Evolutionary conservation across 2,113 vertebrate genomes (phyloP).

Genomic region (Oryzias curvinotus): DNA sequence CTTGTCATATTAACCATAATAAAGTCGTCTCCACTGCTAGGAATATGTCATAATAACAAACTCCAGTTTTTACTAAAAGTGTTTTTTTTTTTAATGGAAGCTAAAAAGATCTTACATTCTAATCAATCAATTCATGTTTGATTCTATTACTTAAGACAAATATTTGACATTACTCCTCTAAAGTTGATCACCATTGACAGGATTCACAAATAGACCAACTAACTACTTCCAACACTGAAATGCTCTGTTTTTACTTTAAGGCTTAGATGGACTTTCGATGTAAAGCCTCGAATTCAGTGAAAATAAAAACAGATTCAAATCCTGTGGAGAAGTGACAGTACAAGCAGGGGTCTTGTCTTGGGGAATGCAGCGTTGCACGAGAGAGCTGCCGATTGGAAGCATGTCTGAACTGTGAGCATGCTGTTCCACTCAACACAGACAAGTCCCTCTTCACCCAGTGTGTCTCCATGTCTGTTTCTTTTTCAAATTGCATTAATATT

Average conservation of each 20-base stretch:
- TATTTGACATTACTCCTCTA: not conserved
- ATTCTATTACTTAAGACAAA: not conserved
- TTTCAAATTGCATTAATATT: slow-evolving; percentile 81
- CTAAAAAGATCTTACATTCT: too few relatives aligned
- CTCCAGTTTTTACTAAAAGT: too few relatives aligned
- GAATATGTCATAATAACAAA: too few relatives aligned
- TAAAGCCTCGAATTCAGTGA: slow-evolving; percentile 5
- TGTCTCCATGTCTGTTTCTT: slow-evolving; percentile 68
- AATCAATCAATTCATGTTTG: not conserved
- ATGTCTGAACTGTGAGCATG: slow-evolving; percentile 50
- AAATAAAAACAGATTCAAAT: slow-evolving; percentile 33
- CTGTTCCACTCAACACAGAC: slow-evolving; percentile 62
- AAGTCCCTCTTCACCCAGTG: slow-evolving; percentile 56
- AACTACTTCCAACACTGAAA: not conserved
- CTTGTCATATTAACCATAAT: too few relatives aligned
- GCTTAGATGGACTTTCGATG: not conserved
- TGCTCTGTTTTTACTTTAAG: slow-evolving; percentile 6
- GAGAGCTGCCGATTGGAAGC: slow-evolving; percentile 42
- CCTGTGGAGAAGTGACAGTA: slow-evolving; percentile 38
- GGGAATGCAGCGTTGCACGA: slow-evolving; percentile 31
- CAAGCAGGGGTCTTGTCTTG: slow-evolving; percentile 24
- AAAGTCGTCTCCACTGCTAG: too few relatives aligned
- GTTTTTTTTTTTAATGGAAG: too few relatives aligned
- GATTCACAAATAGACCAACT: not conserved
- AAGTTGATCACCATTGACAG: not conserved